These are phyloP conservation scores for Pelochelys cantorii DNA, from an alignment of 2,797 vertebrate species.

Conservation along the genomic window DNA sequence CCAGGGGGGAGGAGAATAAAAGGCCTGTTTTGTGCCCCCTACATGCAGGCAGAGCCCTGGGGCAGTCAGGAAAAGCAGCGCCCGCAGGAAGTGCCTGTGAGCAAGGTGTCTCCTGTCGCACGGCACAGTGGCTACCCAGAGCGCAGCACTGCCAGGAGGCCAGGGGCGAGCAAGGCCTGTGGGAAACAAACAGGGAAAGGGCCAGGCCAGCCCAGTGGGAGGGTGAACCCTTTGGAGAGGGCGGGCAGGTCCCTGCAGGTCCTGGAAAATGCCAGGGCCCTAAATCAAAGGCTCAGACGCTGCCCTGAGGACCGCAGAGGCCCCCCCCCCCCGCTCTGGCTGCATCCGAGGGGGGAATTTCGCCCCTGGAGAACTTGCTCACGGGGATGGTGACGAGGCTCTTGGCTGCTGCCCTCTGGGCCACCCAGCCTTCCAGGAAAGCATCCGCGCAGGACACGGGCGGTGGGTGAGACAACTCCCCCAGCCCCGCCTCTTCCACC, in stretches of 20 bases:
- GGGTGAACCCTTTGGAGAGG: neutral
- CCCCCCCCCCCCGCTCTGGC: neutral
- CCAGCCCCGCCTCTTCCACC: too few species aligned
- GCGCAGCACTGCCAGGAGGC: neutral
- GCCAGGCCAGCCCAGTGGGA: neutral
- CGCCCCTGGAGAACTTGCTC: neutral
- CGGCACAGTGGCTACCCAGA: neutral
- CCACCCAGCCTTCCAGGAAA: neutral
- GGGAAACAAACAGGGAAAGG: neutral
- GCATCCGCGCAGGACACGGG: neutral
- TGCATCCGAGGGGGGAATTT: neutral
- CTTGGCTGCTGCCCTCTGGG: neutral
- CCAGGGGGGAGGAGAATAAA: neutral
- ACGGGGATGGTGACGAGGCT: neutral
- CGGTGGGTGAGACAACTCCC: too few species aligned
- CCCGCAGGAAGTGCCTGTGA: neutral
- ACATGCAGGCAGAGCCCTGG: neutral
- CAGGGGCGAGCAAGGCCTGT: neutral
- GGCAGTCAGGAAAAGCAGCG: neutral
- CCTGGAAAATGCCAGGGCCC: neutral
- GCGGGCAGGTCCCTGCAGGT: neutral
- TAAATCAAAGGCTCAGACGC: neutral
- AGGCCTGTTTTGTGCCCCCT: neutral
- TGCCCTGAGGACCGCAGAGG: neutral
- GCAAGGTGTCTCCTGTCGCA: neutral